Evolutionary conservation across 2,797 vertebrate species (phyloP).

Genomic region (Sebastes itinus): DNA sequence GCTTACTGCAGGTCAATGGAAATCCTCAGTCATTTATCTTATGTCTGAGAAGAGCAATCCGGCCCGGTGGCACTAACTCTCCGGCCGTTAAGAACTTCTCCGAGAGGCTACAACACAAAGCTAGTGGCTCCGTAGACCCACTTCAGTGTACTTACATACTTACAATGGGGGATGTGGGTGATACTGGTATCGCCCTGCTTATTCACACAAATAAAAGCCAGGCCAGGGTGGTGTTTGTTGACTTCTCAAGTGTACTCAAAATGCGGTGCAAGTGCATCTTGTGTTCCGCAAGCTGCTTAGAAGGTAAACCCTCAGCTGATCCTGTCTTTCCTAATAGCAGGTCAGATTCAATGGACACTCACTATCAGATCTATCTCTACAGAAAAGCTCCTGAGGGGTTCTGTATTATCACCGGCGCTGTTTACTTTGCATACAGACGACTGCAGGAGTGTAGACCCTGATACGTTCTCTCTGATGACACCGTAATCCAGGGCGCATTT

Average conservation of each 20-base stretch:
- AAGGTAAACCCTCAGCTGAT: conserved; percentile 25
- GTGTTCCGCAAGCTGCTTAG: conserved; percentile 13
- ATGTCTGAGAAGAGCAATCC: conserved; percentile 19
- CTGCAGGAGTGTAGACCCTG: conserved; percentile 3
- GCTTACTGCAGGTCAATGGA: conserved; percentile 20
- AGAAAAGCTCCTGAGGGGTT: conserved; percentile 24
- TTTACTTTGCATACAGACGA: conserved; percentile 61
- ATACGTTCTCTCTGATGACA: conserved; percentile 33
- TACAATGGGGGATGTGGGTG: neutral
- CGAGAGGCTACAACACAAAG: conserved; percentile 20
- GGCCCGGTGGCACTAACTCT: conserved; percentile 28
- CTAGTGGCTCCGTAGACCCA: conserved; percentile 1
- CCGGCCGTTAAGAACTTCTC: conserved; percentile 34
- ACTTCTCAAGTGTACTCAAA: conserved; percentile 19
- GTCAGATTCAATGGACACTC: conserved; percentile 33
- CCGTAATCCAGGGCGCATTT: conserved; percentile 30
- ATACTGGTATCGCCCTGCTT: conserved; percentile 12
- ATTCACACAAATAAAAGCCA: conserved; percentile 20
- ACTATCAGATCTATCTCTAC: conserved; percentile 34
- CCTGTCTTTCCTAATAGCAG: conserved; percentile 30
- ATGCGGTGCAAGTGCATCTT: neutral
- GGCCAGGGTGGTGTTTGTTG: neutral
- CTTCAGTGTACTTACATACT: conserved; percentile 14
- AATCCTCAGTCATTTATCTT: conserved; percentile 41
- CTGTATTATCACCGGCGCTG: conserved; percentile 25